Base-by-base conservation (phyloP, 1,140 invertebrate species). In the Psilanteris sp. region DNA sequence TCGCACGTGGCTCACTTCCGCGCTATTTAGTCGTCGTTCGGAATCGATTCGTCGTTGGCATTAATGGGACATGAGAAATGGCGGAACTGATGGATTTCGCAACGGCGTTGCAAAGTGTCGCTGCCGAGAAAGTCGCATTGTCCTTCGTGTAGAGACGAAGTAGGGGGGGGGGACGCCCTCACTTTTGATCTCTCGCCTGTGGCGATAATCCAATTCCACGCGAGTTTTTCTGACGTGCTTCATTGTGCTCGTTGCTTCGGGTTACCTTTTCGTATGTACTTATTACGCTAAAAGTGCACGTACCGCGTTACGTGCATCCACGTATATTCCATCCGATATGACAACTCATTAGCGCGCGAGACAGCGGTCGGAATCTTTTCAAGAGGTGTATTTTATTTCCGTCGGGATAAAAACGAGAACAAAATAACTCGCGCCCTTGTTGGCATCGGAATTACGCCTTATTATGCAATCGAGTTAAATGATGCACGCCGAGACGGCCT, bases 201-300 rank as follows among this genome's bases (percentile, higher is more conserved):
- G 55, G 72, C 72, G 66, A 67, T 77, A 77, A 77, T 79, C 70
- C 61, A 70, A 79, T 79, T 77, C 48, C 64, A 11, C 32, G 11
- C 37, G 61, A 76, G 55, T 68, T 79, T 79, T 75, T 52, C 66
- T 59, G 64, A 79, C 77, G 27, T 74, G 71, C 61, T 41, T 64
- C 57, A 55, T 52, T 72, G 62, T 64, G 3, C 36, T 32, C 34
- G 27, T 44, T 39, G 46, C 44, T 41, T 57, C 36, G 52, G 29
- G 43, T 50, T 57, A 57, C 52, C 34, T 52, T 52, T 43, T 41
- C 31, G 37, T 39, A 43, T 43, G 44, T 59, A 70, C 43, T 52
- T 70, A 61, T 59, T 43, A 61, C 26, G 22, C 52, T 18, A 32
- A 54, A 71, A 71, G 37, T 46, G 48, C 67, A 50, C 27, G 44